Base-by-base conservation (phyloP, 2,113 vertebrate genomes). In the Phrynosoma blainvillii region DNA sequence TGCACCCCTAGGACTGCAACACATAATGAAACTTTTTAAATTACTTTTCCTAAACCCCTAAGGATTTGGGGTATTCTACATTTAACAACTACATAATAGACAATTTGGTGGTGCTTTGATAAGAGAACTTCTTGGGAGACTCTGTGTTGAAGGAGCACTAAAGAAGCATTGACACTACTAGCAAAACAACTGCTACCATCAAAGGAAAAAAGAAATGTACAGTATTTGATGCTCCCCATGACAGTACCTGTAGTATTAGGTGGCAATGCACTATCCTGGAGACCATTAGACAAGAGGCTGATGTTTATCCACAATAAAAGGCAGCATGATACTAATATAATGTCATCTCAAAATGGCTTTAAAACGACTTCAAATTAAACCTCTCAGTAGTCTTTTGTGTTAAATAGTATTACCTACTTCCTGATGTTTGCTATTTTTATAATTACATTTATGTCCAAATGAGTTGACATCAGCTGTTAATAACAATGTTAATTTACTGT, bases 251-350 rank as follows among this genome's bases (percentile, higher is more conserved):
- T 84, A 5, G 30, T 25, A 18, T 8, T 36, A 73, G 52, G n/a
- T 84, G 82, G 65, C 30, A 70, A 47, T 30, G 13, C 40, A 47
- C 11, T 82, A 47, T 36, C 36, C 27, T 71, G 42, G 40, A 70
- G 66, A 83, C 70, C 81, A 83, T 83, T 83, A 83, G 40, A 25
- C 47, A 70, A 83, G 14, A 83, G 42, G 70, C 25, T n/a, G 16
- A 52, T 70, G 81, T 70, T 52, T 25, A n/a, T 11, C n/a, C 81
- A 83, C 70, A 47, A 83, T 71, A 83, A 83, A 83, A 83, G 81
- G 66, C 66, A 83, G 66, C 81, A 70, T 83, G 66, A 52, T 52
- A 52, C 25, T 65, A 71, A 30, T 30, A 71, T 70, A 52, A 83
- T 52, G 27, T 40, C 40, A 52, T 83, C 40, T 71, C 42, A n/a